These are phyloP conservation scores for Pristionchus arcanus DNA, from an alignment of 2,888 invertebrate species.

Conservation along the genomic window DNA sequence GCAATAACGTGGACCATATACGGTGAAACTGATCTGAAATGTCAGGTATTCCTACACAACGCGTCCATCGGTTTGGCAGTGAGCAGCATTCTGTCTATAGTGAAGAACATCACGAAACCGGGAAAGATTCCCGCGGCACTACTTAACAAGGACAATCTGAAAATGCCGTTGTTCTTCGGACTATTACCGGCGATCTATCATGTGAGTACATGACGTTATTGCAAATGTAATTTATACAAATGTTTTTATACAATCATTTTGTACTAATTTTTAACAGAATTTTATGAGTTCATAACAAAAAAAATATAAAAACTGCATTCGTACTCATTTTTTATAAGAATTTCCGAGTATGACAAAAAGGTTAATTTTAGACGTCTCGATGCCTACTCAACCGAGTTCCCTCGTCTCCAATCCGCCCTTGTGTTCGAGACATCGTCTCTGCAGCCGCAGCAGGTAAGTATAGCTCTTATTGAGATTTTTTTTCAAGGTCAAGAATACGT, in stretches of 20 bases:
- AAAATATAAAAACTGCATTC: too few relatives aligned
- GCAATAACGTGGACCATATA: too few relatives aligned
- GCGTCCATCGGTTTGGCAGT: constrained; percentile 21
- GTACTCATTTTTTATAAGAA: not conserved
- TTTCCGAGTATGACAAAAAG: not conserved
- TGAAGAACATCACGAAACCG: constrained; percentile 34
- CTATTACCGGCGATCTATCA: constrained; percentile 74
- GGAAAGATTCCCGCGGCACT: not conserved
- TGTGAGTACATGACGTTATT: constrained; percentile 60
- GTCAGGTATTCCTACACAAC: constrained; percentile 49
- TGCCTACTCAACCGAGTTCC: constrained; percentile 48
- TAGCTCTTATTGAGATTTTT: not conserved
- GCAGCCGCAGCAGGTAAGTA: constrained; percentile 7
- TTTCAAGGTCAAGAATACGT: too few relatives aligned
- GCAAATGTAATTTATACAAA: not conserved
- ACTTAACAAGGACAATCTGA: constrained; percentile 59
- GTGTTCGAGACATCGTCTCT: constrained; percentile 15
- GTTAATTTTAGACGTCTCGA: constrained; percentile 26
- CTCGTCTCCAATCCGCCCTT: not conserved
- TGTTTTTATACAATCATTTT: not conserved
- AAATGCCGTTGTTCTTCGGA: constrained; percentile 72
- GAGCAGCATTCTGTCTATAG: constrained; percentile 19
- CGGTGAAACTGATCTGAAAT: too few relatives aligned
- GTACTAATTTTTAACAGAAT: too few relatives aligned
- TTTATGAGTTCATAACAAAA: too few relatives aligned